Conservation (phyloP, 2,888 invertebrate species). For the Smittia aterrima region DNA sequence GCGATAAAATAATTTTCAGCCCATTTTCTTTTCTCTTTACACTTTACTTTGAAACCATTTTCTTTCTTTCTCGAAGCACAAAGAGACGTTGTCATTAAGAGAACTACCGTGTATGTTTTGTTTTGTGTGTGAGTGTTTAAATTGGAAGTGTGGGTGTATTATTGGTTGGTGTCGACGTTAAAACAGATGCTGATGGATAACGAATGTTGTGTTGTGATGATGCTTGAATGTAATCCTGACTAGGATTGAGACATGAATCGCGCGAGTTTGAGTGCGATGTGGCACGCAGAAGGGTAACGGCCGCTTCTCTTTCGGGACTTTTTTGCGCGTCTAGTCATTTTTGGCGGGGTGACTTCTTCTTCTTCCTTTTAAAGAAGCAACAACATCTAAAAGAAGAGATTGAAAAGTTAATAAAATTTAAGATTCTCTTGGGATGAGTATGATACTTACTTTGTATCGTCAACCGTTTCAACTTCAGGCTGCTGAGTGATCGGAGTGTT, state of each 20-base stretch:
- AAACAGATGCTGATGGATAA: conserved; percentile 56
- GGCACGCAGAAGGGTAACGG: conserved; percentile 62
- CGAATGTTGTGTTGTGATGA: conserved; percentile 56
- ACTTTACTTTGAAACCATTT: neutral
- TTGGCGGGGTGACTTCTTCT: conserved; percentile 92
- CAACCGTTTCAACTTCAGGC: conserved; percentile 91
- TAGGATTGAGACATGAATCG: conserved; percentile 57
- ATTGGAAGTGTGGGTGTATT: conserved; percentile 56
- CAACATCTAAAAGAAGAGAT: conserved; percentile 74
- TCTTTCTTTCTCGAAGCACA: neutral
- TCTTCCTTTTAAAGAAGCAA: conserved; percentile 98
- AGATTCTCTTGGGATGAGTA: conserved; percentile 48
- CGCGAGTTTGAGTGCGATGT: conserved; percentile 64
- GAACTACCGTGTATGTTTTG: neutral
- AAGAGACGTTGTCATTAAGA: neutral
- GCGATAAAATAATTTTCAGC: neutral
- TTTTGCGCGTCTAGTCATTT: conserved; percentile 80
- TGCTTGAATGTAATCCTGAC: conserved; percentile 58
- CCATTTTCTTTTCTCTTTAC: neutral
- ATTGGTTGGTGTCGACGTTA: conserved; percentile 56
- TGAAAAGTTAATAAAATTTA: neutral
- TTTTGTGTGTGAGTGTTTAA: conserved; percentile 47
- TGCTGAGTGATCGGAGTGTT: conserved; percentile 95
- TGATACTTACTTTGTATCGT: conserved; percentile 93
- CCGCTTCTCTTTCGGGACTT: conserved; percentile 62